Conservation (phyloP, 2,888 invertebrate genomes). For the Trissoscelio sp. region DNA sequence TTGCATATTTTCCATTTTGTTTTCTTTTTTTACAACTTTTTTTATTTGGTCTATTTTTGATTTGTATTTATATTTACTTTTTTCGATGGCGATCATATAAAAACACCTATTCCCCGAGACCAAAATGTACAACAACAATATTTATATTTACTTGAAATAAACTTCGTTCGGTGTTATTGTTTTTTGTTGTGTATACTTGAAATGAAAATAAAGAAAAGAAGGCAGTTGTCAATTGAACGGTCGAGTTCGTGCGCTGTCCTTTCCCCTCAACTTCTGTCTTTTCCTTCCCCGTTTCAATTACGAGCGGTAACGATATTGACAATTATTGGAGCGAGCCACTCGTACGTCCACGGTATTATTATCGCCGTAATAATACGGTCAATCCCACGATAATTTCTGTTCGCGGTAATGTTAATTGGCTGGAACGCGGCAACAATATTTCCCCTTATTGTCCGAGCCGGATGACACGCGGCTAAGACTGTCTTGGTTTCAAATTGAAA, state of each 20-base stretch:
- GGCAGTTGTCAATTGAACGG: constrained; percentile 74
- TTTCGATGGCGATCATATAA: too few relatives aligned
- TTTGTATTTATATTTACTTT: too few relatives aligned
- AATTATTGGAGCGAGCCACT: constrained; percentile 72
- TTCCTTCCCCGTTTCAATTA: constrained; percentile 74
- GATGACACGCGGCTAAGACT: constrained; percentile 39
- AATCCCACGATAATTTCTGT: constrained; percentile 76
- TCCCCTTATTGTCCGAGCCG: constrained; percentile 51
- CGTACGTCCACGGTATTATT: constrained; percentile 72
- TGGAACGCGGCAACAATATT: constrained; percentile 72
- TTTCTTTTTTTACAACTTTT: too few relatives aligned
- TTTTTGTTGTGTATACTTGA: too few relatives aligned
- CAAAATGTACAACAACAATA: too few relatives aligned
- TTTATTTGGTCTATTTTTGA: too few relatives aligned
- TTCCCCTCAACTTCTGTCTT: constrained; percentile 62
- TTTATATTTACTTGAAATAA: too few relatives aligned
- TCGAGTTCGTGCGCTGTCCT: constrained; percentile 70
- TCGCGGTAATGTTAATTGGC: constrained; percentile 76
- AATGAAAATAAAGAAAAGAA: too few relatives aligned
- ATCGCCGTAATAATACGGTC: constrained; percentile 70
- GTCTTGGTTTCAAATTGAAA: too few relatives aligned
- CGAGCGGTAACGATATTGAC: constrained; percentile 76
- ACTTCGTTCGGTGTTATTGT: too few relatives aligned
- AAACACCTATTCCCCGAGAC: too few relatives aligned
- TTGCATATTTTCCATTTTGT: too few relatives aligned